phyloP scores from a whole-genome alignment of 2,113 vertebrate genomes.

The Rana temporaria region DNA sequence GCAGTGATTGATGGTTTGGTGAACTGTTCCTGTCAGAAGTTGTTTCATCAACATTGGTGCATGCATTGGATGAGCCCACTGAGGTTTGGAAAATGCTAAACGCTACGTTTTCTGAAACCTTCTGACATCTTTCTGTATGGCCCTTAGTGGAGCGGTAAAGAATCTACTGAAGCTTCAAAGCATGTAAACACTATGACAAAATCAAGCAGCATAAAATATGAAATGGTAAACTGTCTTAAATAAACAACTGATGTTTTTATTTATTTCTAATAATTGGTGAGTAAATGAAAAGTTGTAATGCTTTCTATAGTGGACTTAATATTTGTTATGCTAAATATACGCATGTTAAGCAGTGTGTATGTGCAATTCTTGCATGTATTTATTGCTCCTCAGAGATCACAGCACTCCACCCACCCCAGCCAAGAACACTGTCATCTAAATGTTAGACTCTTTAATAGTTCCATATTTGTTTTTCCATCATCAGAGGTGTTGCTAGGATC shows the following conservation, averaged over 20 bases:
- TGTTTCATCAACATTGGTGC: slow-evolving; percentile 15
- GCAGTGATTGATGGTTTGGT: slow-evolving; percentile 41
- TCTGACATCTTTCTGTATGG: slow-evolving; percentile 28
- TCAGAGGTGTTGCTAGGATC: no score
- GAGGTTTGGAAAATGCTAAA: slow-evolving; percentile 52
- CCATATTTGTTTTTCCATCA: no score
- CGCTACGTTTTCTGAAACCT: slow-evolving; percentile 25
- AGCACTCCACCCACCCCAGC: no score
- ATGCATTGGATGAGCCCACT: slow-evolving; percentile 9
- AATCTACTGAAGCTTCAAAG: slow-evolving; percentile 30
- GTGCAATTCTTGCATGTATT: no score
- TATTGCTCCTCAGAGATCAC: no score
- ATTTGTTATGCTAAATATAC: no score
- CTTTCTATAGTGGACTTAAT: no score
- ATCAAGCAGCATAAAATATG: slow-evolving; percentile 8
- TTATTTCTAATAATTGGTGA: neutral
- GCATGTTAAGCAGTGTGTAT: no score
- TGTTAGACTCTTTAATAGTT: no score
- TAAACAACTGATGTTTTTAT: slow-evolving; percentile 1
- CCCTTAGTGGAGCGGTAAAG: neutral
- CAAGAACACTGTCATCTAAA: no score
- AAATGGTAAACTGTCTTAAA: neutral
- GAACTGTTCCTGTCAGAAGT: slow-evolving; percentile 40
- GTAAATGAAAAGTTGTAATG: no score
- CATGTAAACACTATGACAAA: slow-evolving; percentile 28